phyloP scores from a whole-genome alignment of 1,140 invertebrate species.

The Capitella teleta region DNA sequence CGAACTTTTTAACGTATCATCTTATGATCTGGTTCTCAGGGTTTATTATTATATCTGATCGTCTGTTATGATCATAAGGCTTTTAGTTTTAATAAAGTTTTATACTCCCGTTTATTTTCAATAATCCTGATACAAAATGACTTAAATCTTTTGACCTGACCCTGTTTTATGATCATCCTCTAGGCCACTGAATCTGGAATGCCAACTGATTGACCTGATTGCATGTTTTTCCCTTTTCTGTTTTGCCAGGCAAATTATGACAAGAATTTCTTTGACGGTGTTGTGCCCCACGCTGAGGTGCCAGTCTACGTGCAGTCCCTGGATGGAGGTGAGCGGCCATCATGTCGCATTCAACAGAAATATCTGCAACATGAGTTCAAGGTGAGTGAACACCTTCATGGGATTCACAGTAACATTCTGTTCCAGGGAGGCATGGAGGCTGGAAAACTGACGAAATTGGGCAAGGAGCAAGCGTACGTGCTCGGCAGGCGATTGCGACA shows the following conservation, averaged over 20 bases:
- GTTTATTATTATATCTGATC: conserved; percentile 1
- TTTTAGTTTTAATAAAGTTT: too few relatives aligned
- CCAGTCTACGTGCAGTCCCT: too few relatives aligned
- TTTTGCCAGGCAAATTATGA: background rate
- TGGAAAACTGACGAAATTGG: conserved; percentile 1
- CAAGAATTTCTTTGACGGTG: background rate
- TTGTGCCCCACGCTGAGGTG: too few relatives aligned
- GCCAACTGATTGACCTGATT: background rate
- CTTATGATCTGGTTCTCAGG: background rate
- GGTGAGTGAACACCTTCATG: background rate
- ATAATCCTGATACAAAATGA: background rate
- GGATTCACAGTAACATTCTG: background rate
- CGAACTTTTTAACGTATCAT: background rate
- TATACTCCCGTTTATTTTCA: too few relatives aligned
- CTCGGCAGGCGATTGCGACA: background rate
- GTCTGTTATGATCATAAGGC: too few relatives aligned
- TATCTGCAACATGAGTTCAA: background rate
- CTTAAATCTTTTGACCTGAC: background rate
- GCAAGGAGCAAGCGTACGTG: conserved; percentile 6
- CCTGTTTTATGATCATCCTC: background rate
- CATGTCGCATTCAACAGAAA: too few relatives aligned
- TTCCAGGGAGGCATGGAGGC: conserved; percentile 2
- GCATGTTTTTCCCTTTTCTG: background rate
- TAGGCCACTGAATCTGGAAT: background rate
- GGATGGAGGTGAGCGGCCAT: too few relatives aligned